Percentiles rank a stretch among this genome's conserved stretches.
These are phyloP conservation scores for Zoanthus gigantus DNA, from an alignment of 92 coral and sea anemone species.

Conservation along the genomic window DNA sequence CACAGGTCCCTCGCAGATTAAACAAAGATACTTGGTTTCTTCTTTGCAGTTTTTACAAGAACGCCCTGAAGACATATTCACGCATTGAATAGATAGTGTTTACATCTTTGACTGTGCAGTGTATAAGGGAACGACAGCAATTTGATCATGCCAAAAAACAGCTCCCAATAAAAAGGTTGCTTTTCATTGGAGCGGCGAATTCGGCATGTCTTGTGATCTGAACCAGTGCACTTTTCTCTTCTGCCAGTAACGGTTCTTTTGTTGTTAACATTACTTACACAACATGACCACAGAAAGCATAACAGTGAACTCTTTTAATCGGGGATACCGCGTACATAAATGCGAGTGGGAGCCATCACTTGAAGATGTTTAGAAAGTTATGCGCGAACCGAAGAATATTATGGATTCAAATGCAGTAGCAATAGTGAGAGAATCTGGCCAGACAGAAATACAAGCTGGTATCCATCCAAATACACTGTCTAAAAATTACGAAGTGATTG, in stretches of 20 bases:
- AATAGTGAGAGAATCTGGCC: slow-evolving; percentile 50
- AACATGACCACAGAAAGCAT: slow-evolving; percentile 50
- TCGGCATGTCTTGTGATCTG: neutral
- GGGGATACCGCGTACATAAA: slow-evolving; percentile 65
- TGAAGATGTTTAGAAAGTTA: slow-evolving; percentile 66
- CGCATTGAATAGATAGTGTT: slow-evolving; percentile 10
- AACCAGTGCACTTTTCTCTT: slow-evolving; percentile 28
- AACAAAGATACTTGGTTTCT: slow-evolving; percentile 60
- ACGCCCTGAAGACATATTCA: slow-evolving; percentile 48
- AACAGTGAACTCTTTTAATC: slow-evolving; percentile 61
- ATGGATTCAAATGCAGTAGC: slow-evolving; percentile 75
- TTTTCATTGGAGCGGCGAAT: slow-evolving; percentile 2
- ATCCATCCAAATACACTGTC: slow-evolving; percentile 52
- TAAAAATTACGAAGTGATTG: slow-evolving; percentile 57
- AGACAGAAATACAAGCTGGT: slow-evolving; percentile 36
- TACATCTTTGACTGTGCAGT: slow-evolving; percentile 7
- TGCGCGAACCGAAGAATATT: slow-evolving; percentile 66
- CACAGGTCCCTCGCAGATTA: slow-evolving; percentile 51
- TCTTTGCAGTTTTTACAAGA: slow-evolving; percentile 57
- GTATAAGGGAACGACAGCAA: slow-evolving; percentile 12
- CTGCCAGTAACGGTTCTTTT: slow-evolving; percentile 38
- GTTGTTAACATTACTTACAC: slow-evolving; percentile 3
- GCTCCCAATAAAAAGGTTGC: slow-evolving; percentile 58
- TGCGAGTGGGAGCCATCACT: slow-evolving; percentile 64
- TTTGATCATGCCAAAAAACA: slow-evolving; percentile 61